Percentiles rank a stretch among this genome's conserved stretches.
Evolutionary conservation across 1,140 invertebrate genomes (phyloP).

Genomic region (Littorina saxatilis): DNA sequence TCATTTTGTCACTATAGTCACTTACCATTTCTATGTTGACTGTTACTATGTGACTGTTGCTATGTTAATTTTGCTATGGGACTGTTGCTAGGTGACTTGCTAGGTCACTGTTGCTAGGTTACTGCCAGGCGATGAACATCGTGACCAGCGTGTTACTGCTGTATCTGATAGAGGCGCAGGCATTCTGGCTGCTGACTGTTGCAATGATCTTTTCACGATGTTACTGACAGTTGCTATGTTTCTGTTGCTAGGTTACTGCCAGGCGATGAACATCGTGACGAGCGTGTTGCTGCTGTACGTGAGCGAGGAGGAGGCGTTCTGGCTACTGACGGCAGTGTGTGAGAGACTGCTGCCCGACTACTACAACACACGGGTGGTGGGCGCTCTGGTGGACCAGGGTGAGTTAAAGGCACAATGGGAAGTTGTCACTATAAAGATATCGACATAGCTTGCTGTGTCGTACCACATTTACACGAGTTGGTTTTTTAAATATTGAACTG

Average conservation of each 20-base stretch:
- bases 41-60: not conserved
- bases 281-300: slow-evolving; percentile 97
- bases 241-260: slow-evolving; percentile 87
- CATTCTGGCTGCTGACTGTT: slow-evolving; percentile 80
- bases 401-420: slow-evolving; percentile 24
- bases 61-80: not conserved
- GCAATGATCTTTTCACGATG: not conserved
- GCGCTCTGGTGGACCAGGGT: slow-evolving; percentile 94
- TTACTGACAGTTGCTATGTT: not conserved
- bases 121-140: slow-evolving; percentile 93
- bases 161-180: no score
- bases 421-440: no score
- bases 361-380: slow-evolving; percentile 96
- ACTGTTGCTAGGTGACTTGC: no score
- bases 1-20: no score
- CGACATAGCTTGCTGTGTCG: no score
- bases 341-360: slow-evolving; percentile 98
- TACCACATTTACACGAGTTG: no score
- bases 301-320: slow-evolving; percentile 98
- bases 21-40: no score
- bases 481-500: no score
- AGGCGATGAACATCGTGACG: slow-evolving; percentile 99
- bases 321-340: slow-evolving; percentile 96
- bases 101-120: no score
- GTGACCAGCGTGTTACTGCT: slow-evolving; percentile 83